Base-by-base conservation (phyloP, 2,113 vertebrate species). In the Boleophthalmus pectinirostris region DNA sequence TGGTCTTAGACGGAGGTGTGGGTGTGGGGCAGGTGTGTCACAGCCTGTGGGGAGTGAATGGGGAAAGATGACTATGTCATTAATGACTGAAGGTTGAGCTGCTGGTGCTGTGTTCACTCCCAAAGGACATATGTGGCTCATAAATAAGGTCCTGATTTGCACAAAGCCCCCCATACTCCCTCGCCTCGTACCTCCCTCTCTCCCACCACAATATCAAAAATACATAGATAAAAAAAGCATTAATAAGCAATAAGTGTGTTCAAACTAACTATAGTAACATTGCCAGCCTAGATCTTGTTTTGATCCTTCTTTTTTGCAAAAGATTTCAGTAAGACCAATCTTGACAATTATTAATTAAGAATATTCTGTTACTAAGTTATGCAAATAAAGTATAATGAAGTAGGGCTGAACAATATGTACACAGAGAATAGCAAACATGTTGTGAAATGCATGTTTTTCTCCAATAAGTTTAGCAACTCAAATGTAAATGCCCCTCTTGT, bases 91-190 rank as follows among this genome's bases (percentile, higher is more conserved):
- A 77, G 81, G 78, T 69, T 66, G 56, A 24, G 56, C 56, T 24
- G 84, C 69, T 66, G 60, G 5, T 82, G 89, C 86, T 56, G 74
- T 74, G 78, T 77, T 70, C 11, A 54, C 74, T 80, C 77, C 81
- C 87, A 75, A 65, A 86, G 87, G 90, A 91, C 66, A 69, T 54
- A 2, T 60, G 75, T 74, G 63, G 70, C 83, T 86, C 88, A 89
- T 93, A 91, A 93, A 92, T 92, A 93, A 91, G 73, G 68, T 82
- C 88, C 80, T 83, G 71, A 90, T 91, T 89, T 89, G 82, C 88
- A 89, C 85, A 86, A 12, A 72, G 70, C 38, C 83, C 81, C n/a
- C 81, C 79, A 43, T 8, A 6, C 38, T 5, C 38, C 38, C 9
- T 10, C 38, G 6, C 38, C 7, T 9, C 38, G 1, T 43, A 38